phyloP scores from a whole-genome alignment of 2,888 invertebrate species.

The Pocota personata region DNA sequence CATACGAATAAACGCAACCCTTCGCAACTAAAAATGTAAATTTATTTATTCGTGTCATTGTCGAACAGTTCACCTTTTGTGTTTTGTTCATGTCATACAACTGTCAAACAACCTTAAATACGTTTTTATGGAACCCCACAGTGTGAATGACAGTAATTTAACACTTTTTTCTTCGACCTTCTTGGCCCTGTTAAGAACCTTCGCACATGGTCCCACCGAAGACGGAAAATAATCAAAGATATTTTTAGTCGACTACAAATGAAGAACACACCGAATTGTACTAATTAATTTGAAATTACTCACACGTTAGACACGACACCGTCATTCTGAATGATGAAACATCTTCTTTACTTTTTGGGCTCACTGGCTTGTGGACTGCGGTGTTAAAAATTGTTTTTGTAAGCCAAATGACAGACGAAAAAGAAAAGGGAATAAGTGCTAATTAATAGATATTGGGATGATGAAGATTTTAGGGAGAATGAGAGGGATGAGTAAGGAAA shows the following conservation, averaged over 20 bases:
- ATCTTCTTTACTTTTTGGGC: constrained; percentile 51
- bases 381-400: constrained; percentile 9
- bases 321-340: constrained; percentile 68
- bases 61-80: constrained; percentile 54
- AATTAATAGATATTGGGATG: constrained; percentile 69
- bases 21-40: constrained; percentile 36
- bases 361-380: not conserved
- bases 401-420: constrained; percentile 25
- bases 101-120: constrained; percentile 69
- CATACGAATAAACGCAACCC: constrained; percentile 7
- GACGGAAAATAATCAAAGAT: constrained; percentile 52
- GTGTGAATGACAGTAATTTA: constrained; percentile 71
- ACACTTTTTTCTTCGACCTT: constrained; percentile 33
- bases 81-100: constrained; percentile 67
- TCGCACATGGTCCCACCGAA: not conserved
- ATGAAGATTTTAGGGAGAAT: constrained; percentile 49
- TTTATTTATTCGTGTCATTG: constrained; percentile 47
- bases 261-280: constrained; percentile 65
- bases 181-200: not conserved
- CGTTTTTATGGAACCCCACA: constrained; percentile 65
- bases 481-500: constrained; percentile 27
- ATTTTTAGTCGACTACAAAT: constrained; percentile 35
- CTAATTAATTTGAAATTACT: constrained; percentile 74
- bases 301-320: constrained; percentile 73
- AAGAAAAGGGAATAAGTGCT: constrained; percentile 58